Conservation (phyloP, 2,113 vertebrate species). For the Mobula birostris region DNA sequence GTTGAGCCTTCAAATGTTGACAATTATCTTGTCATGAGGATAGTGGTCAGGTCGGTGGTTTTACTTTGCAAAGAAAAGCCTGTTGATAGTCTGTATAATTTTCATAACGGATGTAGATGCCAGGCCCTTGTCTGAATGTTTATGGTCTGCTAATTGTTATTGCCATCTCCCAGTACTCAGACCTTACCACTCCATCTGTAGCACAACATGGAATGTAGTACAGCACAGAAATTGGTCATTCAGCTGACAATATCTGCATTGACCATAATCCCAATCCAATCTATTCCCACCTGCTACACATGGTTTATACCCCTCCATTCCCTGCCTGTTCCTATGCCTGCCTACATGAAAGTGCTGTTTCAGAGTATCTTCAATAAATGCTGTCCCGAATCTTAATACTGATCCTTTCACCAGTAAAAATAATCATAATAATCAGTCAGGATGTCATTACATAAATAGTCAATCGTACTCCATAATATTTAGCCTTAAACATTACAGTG, state of each 20-base stretch:
- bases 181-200: conserved; percentile 4
- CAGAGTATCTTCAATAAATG: not conserved
- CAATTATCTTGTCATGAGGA: conserved; percentile 19
- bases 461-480: not conserved
- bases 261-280: too few species aligned
- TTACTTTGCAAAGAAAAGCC: not conserved
- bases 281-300: too few species aligned
- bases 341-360: not conserved
- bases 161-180: not conserved
- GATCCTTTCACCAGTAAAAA: not conserved
- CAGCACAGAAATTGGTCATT: too few species aligned
- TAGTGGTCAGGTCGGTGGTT: not conserved
- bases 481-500: not conserved
- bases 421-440: not conserved
- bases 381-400: not conserved
- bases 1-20: conserved; percentile 27
- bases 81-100: not conserved
- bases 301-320: too few species aligned
- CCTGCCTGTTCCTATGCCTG: too few species aligned
- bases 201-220: too few species aligned
- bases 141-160: conserved; percentile 4
- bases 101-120: not conserved
- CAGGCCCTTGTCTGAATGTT: not conserved
- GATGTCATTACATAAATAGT: not conserved
- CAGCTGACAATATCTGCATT: too few species aligned